Evolutionary conservation across 2,888 invertebrate species (phyloP).

Genomic region (Noctua pronuba): DNA sequence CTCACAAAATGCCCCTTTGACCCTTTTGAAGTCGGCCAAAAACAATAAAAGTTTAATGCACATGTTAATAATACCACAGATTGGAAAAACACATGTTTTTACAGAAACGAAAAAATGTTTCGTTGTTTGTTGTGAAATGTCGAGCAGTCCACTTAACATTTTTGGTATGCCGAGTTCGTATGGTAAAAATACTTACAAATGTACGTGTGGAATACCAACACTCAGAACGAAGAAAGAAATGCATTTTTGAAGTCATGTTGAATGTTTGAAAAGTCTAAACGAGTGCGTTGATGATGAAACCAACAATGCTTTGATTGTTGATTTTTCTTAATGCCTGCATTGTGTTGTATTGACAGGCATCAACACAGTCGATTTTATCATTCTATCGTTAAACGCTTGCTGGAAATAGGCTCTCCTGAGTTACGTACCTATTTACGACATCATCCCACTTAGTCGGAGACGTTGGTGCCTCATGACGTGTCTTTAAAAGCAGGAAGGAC

Average conservation of each 20-base stretch:
- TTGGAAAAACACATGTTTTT: conserved; percentile 29
- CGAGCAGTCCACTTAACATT: conserved; percentile 54
- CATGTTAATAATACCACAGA: conserved; percentile 24
- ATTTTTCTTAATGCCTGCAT: conserved; percentile 19
- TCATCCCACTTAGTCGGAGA: neutral
- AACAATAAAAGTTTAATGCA: neutral
- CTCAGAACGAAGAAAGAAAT: conserved; percentile 32
- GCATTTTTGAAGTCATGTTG: conserved; percentile 38
- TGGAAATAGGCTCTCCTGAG: conserved; percentile 13
- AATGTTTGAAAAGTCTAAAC: conserved; percentile 29
- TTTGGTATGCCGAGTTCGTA: conserved; percentile 38
- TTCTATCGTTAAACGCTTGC: neutral
- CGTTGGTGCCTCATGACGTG: neutral
- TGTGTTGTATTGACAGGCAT: conserved; percentile 32
- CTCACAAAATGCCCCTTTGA: neutral
- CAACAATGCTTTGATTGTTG: conserved; percentile 17
- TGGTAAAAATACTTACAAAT: conserved; percentile 46
- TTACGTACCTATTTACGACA: neutral
- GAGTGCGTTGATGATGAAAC: conserved; percentile 21
- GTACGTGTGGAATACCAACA: conserved; percentile 31
- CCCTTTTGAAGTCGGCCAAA: neutral
- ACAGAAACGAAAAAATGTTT: conserved; percentile 34
- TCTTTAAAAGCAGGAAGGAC: neutral
- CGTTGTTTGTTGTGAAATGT: conserved; percentile 60
- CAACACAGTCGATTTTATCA: conserved; percentile 4